phyloP scores from a whole-genome alignment of 2,113 vertebrate genomes.

The Heterotilapia buettikoferi region DNA sequence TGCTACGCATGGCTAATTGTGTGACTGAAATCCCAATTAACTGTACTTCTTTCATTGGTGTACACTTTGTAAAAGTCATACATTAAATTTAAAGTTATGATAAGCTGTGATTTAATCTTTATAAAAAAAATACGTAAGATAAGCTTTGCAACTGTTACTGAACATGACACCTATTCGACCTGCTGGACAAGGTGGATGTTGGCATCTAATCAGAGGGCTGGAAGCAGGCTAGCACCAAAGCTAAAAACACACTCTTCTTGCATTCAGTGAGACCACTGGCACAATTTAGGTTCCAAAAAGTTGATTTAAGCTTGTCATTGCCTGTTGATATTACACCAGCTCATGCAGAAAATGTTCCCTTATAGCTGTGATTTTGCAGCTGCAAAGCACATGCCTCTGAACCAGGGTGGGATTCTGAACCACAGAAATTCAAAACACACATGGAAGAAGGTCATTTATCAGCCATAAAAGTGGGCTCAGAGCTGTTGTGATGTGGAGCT shows the following conservation, averaged over 20 bases:
- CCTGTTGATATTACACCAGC: not conserved
- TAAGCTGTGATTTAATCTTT: not conserved
- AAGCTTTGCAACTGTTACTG: not conserved
- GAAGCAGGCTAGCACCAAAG: accelerated
- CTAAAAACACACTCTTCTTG: not conserved
- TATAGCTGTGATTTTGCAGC: not conserved
- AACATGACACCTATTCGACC: accelerated
- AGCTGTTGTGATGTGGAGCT: slow-evolving; percentile 27
- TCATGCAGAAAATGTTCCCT: not conserved
- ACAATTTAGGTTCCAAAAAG: not conserved
- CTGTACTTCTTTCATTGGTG: not conserved
- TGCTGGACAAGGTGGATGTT: accelerated
- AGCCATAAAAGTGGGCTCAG: not conserved
- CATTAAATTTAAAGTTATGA: not conserved
- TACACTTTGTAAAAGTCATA: not conserved
- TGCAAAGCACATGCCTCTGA: slow-evolving; percentile 4
- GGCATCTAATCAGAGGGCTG: not conserved
- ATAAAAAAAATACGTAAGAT: accelerated
- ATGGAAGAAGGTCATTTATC: slow-evolving; percentile 23
- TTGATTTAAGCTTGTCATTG: not conserved
- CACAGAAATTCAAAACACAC: slow-evolving; percentile 9
- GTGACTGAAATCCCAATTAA: accelerated
- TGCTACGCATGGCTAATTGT: not conserved
- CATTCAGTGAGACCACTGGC: not conserved
- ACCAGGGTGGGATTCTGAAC: not conserved